Percentiles rank a stretch among this genome's conserved stretches.
Conservation (phyloP, 2,797 vertebrate species). For the Menidia menidia region DNA sequence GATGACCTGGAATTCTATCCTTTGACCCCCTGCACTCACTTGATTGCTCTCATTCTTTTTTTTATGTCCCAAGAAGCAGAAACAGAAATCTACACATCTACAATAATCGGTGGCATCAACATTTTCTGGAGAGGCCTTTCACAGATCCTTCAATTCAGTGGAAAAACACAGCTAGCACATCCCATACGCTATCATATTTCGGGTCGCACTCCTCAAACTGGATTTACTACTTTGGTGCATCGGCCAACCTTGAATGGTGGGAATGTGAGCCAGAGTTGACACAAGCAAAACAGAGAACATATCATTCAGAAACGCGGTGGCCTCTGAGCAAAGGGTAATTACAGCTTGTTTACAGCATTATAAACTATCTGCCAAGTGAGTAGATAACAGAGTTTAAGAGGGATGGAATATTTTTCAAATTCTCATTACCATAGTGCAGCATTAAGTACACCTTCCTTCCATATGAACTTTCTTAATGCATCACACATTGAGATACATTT, state of each 20-base stretch:
- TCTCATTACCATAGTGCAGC: background rate
- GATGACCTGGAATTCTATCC: conserved; percentile 71
- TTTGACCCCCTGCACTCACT: conserved; percentile 48
- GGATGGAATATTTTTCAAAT: conserved; percentile 11
- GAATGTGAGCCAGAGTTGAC: conserved; percentile 54
- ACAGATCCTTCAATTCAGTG: background rate
- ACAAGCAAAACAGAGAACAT: conserved; percentile 38
- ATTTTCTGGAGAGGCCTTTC: background rate
- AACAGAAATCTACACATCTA: background rate
- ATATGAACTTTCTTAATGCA: background rate
- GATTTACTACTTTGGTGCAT: conserved; percentile 46
- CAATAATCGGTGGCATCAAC: background rate
- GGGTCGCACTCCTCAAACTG: conserved; percentile 45
- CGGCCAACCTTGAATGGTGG: conserved; percentile 50
- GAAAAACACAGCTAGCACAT: conserved; percentile 8
- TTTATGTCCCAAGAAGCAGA: background rate
- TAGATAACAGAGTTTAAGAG: conserved; percentile 6
- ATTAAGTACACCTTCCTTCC: background rate
- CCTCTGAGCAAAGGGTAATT: conserved; percentile 22
- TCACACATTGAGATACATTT: background rate
- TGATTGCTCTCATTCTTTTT: conserved; percentile 4
- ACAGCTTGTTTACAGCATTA: conserved; percentile 26
- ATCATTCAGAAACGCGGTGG: conserved; percentile 23
- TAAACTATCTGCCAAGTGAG: conserved; percentile 21
- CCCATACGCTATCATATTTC: conserved; percentile 40